phyloP scores from a whole-genome alignment of 30 jellyfish, hydroid and myxozoan genomes.

The Cassiopea xamachana region DNA sequence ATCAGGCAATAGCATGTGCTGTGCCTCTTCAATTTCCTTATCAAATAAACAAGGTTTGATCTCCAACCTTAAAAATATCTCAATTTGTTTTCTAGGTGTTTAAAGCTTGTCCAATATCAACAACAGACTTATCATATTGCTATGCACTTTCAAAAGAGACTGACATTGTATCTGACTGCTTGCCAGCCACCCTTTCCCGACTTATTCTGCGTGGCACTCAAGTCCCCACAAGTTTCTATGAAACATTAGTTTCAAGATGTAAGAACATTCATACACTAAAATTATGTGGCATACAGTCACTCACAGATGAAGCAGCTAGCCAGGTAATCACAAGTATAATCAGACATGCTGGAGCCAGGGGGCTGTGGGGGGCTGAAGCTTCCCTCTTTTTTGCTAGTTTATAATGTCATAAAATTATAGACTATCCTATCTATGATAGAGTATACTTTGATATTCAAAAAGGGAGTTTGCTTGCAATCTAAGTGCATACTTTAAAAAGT shows the following conservation, averaged over 20 bases:
- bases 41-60: background rate
- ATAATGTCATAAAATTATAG: too few species aligned
- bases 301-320: constrained; percentile 49
- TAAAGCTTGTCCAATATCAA: constrained; percentile 51
- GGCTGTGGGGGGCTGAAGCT: too few species aligned
- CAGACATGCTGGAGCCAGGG: too few species aligned
- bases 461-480: too few species aligned
- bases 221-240: constrained; percentile 18
- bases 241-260: constrained; percentile 33
- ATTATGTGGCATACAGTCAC: constrained; percentile 62
- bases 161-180: constrained; percentile 38
- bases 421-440: too few species aligned
- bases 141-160: constrained; percentile 45
- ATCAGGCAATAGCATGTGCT: too few species aligned
- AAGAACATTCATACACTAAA: constrained; percentile 30
- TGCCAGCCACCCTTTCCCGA: constrained; percentile 44
- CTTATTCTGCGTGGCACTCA: constrained; percentile 76
- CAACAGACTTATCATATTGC: constrained; percentile 62
- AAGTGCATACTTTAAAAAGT: too few species aligned
- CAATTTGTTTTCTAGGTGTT: constrained; percentile 21
- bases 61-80: background rate
- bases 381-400: too few species aligned
- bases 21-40: background rate
- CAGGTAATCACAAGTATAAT: constrained; percentile 20
- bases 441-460: too few species aligned